Conservation (phyloP, 2,797 vertebrate species). For the Holocentrus rufus region DNA sequence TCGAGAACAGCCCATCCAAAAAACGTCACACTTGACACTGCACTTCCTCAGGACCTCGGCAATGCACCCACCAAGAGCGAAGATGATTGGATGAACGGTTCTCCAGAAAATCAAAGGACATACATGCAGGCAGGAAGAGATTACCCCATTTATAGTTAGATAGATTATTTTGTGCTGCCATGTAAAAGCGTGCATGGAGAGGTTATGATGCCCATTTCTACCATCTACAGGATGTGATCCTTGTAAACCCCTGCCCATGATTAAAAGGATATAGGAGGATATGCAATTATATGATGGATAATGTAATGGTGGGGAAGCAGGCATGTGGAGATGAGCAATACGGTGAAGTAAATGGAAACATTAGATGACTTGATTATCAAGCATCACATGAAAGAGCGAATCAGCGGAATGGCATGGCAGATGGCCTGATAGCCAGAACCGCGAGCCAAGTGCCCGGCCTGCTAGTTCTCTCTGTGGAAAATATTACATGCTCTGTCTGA, state of each 20-base stretch:
- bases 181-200: constrained; percentile 25
- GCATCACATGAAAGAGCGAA: constrained; percentile 56
- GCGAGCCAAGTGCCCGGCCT: constrained; percentile 65
- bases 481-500: constrained; percentile 63
- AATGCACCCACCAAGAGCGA: too few relatives aligned
- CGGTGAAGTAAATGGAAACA: constrained; percentile 55
- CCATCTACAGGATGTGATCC: constrained; percentile 19
- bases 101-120: too few relatives aligned
- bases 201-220: constrained; percentile 26
- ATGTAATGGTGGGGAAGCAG: constrained; percentile 32
- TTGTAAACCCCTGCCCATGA: constrained; percentile 35
- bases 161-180: background rate
- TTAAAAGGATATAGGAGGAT: constrained; percentile 66
- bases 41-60: too few relatives aligned
- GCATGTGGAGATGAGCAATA: constrained; percentile 46
- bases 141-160: too few relatives aligned
- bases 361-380: constrained; percentile 64
- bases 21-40: too few relatives aligned
- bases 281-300: constrained; percentile 37
- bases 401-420: constrained; percentile 58
- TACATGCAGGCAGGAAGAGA: too few relatives aligned
- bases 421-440: constrained; percentile 66
- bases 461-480: constrained; percentile 62
- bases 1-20: too few relatives aligned
- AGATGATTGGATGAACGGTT: too few relatives aligned